Base-by-base conservation (phyloP, 2,113 vertebrate species). In the Dasyprocta punctata region DNA sequence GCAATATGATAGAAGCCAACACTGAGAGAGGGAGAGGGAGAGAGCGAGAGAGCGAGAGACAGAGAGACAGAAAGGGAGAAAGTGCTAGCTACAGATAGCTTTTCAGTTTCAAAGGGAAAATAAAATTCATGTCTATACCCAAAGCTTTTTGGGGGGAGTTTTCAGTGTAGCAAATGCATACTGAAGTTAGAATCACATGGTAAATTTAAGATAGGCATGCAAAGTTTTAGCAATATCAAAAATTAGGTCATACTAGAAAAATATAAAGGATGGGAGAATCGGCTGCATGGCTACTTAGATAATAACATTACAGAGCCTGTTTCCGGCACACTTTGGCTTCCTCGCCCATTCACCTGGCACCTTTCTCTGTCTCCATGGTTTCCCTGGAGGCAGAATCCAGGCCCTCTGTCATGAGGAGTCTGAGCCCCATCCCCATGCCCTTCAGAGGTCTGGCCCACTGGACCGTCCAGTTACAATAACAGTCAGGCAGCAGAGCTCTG, bases 51-150 rank as follows among this genome's bases (percentile, higher is more conserved):
- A 30, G 10, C 28, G 60, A 65, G 28, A 30, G 10, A n/a, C n/a
- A n/a, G n/a, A 54, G 13, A 54, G 13, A 54, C 13, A 54, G 54
- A 54, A 16, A 54, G 14, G 17, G 54, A 54, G 41, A 60, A 54
- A 73, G 19, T 38, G 28, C 22, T 85, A 16, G 38, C 67, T 49
- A 24, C 30, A 81, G 49, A 36, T 56, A 91, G 33, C 7, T 89
- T 95, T 96, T 92, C 47, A 92, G 63, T 91, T 92, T 89, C 63
- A 67, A 85, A 84, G 36, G 52, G 56, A 7, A 90, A 95, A 52
- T 80, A 94, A 58, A 44, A 91, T 84, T 97, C 36, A 63, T 83
- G 24, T 86, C 88, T 77, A 3, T 20, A 16, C 7, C 30, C 30
- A 56, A 80, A 96, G 63, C 14, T 1, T 14, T 36, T 90, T 89